phyloP scores from a whole-genome alignment of 2,888 invertebrate species.

The Perdita meconis region DNA sequence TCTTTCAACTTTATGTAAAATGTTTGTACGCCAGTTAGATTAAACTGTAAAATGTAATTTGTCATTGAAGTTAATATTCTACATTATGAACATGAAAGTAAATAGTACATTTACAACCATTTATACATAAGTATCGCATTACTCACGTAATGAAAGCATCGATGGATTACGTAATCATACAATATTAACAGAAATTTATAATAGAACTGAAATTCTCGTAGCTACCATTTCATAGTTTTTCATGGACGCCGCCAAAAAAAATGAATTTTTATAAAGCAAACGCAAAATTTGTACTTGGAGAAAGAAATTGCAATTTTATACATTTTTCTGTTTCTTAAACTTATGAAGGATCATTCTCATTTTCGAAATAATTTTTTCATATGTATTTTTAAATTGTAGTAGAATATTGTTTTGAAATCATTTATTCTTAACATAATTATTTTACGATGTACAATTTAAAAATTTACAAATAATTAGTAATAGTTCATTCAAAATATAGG shows the following conservation, averaged over 20 bases:
- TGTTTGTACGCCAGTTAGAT: conserved; percentile 49
- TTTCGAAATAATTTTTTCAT: conserved; percentile 1
- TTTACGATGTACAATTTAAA: conserved; percentile 14
- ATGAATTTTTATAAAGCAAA: conserved; percentile 41
- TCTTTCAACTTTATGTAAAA: conserved; percentile 46
- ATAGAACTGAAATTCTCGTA: conserved; percentile 34
- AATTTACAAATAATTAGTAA: conserved; percentile 5
- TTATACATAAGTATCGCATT: conserved; percentile 56
- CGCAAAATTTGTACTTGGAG: conserved; percentile 21
- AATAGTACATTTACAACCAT: conserved; percentile 61
- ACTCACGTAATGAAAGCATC: conserved; percentile 41
- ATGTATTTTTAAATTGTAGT: conserved; percentile 15
- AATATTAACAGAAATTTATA: conserved; percentile 44
- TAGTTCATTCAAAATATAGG: conserved; percentile 1
- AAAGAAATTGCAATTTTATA: conserved; percentile 24
- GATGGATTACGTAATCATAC: conserved; percentile 44
- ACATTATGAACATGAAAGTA: conserved; percentile 63
- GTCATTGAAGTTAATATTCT: conserved; percentile 46
- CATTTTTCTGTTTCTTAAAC: conserved; percentile 12
- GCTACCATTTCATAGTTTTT: conserved; percentile 19
- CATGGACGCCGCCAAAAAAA: conserved; percentile 19
- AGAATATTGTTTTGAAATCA: conserved; percentile 6
- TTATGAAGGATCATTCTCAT: neutral
- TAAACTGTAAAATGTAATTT: conserved; percentile 39
- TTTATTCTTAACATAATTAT: conserved; percentile 23